These are phyloP conservation scores for Reinhardtius hippoglossoides DNA, from an alignment of 2,113 vertebrate species.

Conservation along the genomic window DNA sequence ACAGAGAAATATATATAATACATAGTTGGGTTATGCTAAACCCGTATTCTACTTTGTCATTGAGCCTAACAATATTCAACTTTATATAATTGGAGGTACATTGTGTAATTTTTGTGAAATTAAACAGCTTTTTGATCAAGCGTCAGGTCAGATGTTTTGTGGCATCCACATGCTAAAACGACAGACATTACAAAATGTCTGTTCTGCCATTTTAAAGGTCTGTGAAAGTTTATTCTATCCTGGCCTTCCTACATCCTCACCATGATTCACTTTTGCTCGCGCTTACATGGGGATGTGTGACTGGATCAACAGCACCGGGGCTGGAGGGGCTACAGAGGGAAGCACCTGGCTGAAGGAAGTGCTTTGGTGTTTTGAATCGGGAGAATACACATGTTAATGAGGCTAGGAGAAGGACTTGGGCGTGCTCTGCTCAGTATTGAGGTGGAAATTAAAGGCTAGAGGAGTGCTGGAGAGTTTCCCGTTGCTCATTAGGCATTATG, in stretches of 20 bases:
- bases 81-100: neutral
- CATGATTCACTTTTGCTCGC: slow-evolving; percentile 63
- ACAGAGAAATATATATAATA: neutral
- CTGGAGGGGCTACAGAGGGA: slow-evolving; percentile 63
- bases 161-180: neutral
- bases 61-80: no score
- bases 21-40: no score
- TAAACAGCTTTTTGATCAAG: neutral
- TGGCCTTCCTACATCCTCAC: slow-evolving; percentile 38
- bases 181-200: slow-evolving; percentile 51
- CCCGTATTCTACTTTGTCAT: no score
- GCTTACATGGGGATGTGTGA: slow-evolving; percentile 57
- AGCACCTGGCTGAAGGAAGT: slow-evolving; percentile 78
- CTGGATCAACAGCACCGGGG: slow-evolving; percentile 51
- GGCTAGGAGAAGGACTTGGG: slow-evolving; percentile 61
- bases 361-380: slow-evolving; percentile 70
- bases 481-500: slow-evolving; percentile 78
- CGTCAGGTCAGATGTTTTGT: neutral
- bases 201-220: slow-evolving; percentile 49
- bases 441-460: slow-evolving; percentile 76
- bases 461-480: slow-evolving; percentile 75
- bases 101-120: neutral
- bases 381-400: slow-evolving; percentile 77
- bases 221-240: slow-evolving; percentile 45
- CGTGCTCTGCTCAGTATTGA: slow-evolving; percentile 70